These are phyloP conservation scores for Brachypalpus laphriformis DNA, from an alignment of 2,888 invertebrate genomes.

Conservation along the genomic window DNA sequence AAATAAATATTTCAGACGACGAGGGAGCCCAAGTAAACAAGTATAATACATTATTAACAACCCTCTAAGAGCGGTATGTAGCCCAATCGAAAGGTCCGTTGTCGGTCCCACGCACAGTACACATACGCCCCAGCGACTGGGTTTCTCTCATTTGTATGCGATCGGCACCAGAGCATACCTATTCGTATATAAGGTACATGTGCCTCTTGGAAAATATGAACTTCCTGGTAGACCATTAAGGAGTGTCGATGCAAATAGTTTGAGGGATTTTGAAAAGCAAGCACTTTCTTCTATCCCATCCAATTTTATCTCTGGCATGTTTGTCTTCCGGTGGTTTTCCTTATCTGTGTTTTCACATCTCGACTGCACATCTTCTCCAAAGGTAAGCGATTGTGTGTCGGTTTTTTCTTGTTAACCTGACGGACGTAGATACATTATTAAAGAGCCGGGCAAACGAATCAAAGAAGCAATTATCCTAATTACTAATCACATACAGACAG, in stretches of 20 bases:
- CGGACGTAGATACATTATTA: slow-evolving; percentile 37
- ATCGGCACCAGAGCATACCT: slow-evolving; percentile 17
- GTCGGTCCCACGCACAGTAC: slow-evolving; percentile 14
- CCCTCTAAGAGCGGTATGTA: slow-evolving; percentile 8
- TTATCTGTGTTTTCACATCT: slow-evolving; percentile 36
- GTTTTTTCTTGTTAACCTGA: slow-evolving; percentile 13
- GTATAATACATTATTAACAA: slow-evolving; percentile 61
- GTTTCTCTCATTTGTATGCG: slow-evolving; percentile 60
- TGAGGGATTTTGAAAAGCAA: slow-evolving; percentile 15
- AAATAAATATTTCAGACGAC: slow-evolving; percentile 60
- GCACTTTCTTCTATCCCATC: slow-evolving; percentile 36
- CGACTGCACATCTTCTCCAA: slow-evolving; percentile 15
- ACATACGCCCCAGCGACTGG: background rate
- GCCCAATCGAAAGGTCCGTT: slow-evolving; percentile 20
- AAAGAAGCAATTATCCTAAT: slow-evolving; percentile 69
- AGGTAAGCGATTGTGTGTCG: slow-evolving; percentile 20
- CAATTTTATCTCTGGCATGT: background rate
- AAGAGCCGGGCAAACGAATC: slow-evolving; percentile 53
- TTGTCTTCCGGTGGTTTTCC: slow-evolving; percentile 47
- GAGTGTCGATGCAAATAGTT: slow-evolving; percentile 51
- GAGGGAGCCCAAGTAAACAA: slow-evolving; percentile 51
- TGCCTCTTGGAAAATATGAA: slow-evolving; percentile 37
- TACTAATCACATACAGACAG: slow-evolving; percentile 51
- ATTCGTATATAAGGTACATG: background rate
- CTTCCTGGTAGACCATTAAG: slow-evolving; percentile 28